Evolutionary conservation across 2,797 vertebrate genomes (phyloP).

Genomic region (Phalanger gymnotis): DNA sequence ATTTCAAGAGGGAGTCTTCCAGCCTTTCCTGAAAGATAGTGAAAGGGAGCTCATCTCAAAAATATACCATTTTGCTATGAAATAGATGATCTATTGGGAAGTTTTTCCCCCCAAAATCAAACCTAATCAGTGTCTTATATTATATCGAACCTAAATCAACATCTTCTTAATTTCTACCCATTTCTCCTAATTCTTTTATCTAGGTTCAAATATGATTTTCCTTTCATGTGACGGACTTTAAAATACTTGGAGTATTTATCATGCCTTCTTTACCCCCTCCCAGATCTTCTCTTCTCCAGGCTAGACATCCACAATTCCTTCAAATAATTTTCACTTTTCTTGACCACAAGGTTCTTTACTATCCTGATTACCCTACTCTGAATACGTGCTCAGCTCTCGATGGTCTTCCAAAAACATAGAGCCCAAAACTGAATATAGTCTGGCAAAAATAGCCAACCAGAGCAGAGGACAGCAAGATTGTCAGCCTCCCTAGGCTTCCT

Average conservation of each 20-base stretch:
- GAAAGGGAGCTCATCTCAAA: background rate
- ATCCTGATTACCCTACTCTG: background rate
- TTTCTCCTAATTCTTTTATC: background rate
- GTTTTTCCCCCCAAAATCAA: background rate
- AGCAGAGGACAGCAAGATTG: background rate
- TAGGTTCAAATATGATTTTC: background rate
- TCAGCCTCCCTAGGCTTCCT: background rate
- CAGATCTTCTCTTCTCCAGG: background rate
- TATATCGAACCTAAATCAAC: background rate
- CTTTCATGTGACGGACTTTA: background rate
- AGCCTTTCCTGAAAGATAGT: background rate
- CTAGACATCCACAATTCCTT: background rate
- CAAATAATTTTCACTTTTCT: background rate
- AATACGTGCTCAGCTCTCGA: background rate
- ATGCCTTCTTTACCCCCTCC: background rate
- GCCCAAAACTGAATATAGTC: background rate
- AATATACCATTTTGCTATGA: background rate
- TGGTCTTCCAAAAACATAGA: background rate
- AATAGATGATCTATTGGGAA: background rate
- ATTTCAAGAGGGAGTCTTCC: background rate
- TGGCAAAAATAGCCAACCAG: background rate
- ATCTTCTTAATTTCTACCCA: background rate
- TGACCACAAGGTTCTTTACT: background rate
- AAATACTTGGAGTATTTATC: background rate
- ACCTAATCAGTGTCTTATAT: no score